Percentiles rank a stretch among this genome's conserved stretches.
These are phyloP conservation scores for Cephus runcator DNA, from an alignment of 2,888 invertebrate genomes.

Conservation along the genomic window DNA sequence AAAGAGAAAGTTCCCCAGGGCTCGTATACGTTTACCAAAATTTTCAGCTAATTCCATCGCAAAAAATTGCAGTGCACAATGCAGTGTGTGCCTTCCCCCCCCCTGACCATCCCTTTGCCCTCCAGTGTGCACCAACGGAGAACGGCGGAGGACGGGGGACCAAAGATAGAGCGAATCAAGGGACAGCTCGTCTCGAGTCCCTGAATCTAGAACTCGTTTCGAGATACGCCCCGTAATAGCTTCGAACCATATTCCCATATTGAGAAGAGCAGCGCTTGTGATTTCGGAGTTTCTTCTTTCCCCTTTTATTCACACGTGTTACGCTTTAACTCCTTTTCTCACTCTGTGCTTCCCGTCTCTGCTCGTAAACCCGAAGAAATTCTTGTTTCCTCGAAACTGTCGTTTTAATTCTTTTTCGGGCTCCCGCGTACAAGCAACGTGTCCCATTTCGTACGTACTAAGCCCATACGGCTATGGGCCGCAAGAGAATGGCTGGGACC, in stretches of 20 bases:
- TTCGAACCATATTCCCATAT: background rate
- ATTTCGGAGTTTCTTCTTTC: background rate
- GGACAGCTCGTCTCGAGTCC: slow-evolving; percentile 38
- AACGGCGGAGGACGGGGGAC: background rate
- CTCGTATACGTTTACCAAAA: slow-evolving; percentile 34
- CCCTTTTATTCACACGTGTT: background rate
- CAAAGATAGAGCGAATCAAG: slow-evolving; percentile 14
- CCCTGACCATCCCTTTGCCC: slow-evolving; percentile 3
- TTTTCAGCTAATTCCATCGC: slow-evolving; percentile 37
- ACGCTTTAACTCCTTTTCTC: background rate
- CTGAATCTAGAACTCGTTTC: slow-evolving; percentile 50
- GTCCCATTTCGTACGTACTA: background rate
- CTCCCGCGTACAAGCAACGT: background rate
- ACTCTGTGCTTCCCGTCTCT: background rate
- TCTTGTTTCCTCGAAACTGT: background rate
- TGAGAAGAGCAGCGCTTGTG: background rate
- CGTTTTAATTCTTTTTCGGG: background rate
- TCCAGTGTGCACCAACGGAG: background rate
- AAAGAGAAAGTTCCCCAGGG: background rate
- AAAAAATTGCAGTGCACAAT: slow-evolving; percentile 32
- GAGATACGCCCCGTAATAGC: background rate
- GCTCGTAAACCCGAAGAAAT: background rate
- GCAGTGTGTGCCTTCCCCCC: slow-evolving; percentile 39
- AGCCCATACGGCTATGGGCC: background rate
- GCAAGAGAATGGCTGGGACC: background rate